Percentiles rank a stretch among this genome's conserved stretches.
phyloP scores from a whole-genome alignment of 2,888 invertebrate genomes.

The Xestia c-nigrum region DNA sequence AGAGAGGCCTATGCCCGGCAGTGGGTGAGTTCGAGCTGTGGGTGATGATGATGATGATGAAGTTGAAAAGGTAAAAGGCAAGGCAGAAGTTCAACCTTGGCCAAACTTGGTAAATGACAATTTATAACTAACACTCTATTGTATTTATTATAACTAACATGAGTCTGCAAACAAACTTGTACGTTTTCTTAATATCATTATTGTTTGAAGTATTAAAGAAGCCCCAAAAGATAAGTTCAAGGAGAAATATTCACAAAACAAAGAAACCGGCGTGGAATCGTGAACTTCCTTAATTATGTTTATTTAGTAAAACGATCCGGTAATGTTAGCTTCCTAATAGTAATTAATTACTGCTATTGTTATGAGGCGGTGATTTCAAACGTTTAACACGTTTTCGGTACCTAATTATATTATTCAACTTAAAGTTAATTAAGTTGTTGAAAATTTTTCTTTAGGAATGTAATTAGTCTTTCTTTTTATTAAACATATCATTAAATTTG shows the following conservation, averaged over 20 bases:
- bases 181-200: constrained; percentile 52
- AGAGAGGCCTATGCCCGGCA: too few relatives aligned
- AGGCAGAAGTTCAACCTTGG: neutral
- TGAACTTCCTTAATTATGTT: constrained; percentile 58
- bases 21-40: too few relatives aligned
- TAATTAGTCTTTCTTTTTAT: neutral
- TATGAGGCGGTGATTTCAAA: constrained; percentile 22
- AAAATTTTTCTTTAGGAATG: neutral
- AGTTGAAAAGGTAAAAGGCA: neutral
- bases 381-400: constrained; percentile 29
- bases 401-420: neutral
- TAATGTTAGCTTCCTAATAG: constrained; percentile 43
- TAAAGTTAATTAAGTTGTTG: constrained; percentile 3
- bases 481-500: neutral
- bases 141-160: too few relatives aligned
- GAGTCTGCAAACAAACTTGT: constrained; percentile 21
- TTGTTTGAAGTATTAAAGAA: constrained; percentile 43
- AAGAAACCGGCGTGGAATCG: constrained; percentile 23
- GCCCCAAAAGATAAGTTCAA: constrained; percentile 42
- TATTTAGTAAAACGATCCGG: constrained; percentile 31
- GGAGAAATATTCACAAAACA: constrained; percentile 37
- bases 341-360: constrained; percentile 40
- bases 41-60: too few relatives aligned
- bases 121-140: neutral
- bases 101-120: neutral